Base-by-base conservation (phyloP, 30 jellyfish, hydroid and myxozoan genomes). In the Pseudorhiza aurosa region DNA sequence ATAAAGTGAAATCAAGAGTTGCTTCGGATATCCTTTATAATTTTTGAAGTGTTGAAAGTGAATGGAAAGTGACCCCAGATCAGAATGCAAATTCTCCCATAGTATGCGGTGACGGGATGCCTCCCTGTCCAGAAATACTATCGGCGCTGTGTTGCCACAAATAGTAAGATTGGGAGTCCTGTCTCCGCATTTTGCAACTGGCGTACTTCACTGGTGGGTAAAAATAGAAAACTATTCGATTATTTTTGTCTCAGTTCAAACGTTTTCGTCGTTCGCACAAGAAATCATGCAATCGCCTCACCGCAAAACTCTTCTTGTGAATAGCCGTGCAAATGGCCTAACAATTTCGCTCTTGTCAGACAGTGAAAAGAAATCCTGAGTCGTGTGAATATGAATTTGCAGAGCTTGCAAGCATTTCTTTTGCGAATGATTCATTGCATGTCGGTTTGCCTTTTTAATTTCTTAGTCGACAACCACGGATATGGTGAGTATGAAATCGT, bases 141-240 rank as follows among this genome's bases (percentile, higher is more conserved):
- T 59, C 55, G 76, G 86, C 93, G 79, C 68, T 36, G 95, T 65
- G 77, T 72, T 40, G 83, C 95, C 81, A 72, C 88, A 84, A 72
- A 72, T 84, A 72, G 97, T 88, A 78, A 82, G 87, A 53, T 83
- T 83, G 93, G 87, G 93, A 88, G 97, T 88, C 76, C 91, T 80
- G 91, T 49, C 65, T 62, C 91, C 71, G 84, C 71, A 80, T 80
- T 62, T 49, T 32, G 71, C 94, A 81, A 79, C 88, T 88, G 99
- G 99, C 99, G 99, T 93, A 93, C 99, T 79, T 91, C 91, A 93
- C 97, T 93, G 99, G 99, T 93, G 96, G 96, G 99, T 93, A 93
- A 75, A 75, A 75, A 87, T 93, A 93, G 99, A 81, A 85, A 85
- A 78, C 93, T 92, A 81, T 78, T 83, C 91, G 85, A 81, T 85